Conservation (phyloP, 1,140 invertebrate species). For the Hirudo medicinalis region DNA sequence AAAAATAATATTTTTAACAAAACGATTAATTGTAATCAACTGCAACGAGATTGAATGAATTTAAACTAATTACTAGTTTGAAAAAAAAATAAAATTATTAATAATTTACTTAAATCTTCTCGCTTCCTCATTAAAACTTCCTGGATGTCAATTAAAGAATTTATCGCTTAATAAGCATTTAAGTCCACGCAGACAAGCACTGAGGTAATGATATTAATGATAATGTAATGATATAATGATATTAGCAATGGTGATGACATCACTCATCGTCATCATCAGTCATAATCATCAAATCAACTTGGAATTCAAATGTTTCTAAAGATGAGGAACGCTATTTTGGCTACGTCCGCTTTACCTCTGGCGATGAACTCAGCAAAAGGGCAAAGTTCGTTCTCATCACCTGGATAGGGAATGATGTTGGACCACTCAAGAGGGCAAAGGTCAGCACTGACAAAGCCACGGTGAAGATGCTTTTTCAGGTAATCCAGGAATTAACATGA, state of each 20-base stretch:
- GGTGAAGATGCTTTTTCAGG: conserved; percentile 58
- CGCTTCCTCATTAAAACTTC: too few relatives aligned
- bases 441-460: conserved; percentile 64
- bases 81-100: too few relatives aligned
- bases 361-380: conserved; percentile 65
- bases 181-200: too few relatives aligned
- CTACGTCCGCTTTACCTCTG: conserved; percentile 52
- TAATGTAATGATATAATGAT: too few relatives aligned
- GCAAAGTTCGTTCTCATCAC: conserved; percentile 63
- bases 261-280: too few relatives aligned
- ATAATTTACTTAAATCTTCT: too few relatives aligned
- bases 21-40: too few relatives aligned
- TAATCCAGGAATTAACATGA: conserved; percentile 40
- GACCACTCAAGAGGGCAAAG: conserved; percentile 59
- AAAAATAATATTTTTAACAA: not conserved
- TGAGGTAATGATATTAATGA: too few relatives aligned
- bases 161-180: too few relatives aligned
- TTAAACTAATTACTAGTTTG: too few relatives aligned
- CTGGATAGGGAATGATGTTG: conserved; percentile 59
- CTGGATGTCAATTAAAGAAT: too few relatives aligned
- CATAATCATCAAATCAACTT: not conserved
- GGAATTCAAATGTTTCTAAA: conserved; percentile 23
- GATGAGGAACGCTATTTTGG: conserved; percentile 60
- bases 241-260: not conserved
- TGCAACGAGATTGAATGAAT: too few relatives aligned